phyloP scores from a whole-genome alignment of 2,888 invertebrate genomes.

The Scaptomyza caliginosa region DNA sequence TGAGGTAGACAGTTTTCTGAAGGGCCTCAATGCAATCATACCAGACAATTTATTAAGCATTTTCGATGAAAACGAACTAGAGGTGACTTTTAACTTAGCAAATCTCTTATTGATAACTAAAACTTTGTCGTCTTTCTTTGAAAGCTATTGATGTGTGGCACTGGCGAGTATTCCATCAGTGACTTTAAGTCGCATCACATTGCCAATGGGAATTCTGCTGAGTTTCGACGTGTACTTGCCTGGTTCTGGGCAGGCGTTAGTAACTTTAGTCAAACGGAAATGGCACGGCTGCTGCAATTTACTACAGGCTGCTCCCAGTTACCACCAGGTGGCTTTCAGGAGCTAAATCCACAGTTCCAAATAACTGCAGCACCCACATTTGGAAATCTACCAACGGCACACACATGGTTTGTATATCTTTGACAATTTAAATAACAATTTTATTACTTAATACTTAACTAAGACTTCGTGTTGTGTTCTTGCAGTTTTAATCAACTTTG shows the following conservation, averaged over 20 bases:
- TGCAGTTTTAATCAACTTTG: constrained; percentile 96
- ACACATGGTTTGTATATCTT: constrained; percentile 90
- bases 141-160: constrained; percentile 95
- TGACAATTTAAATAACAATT: not conserved
- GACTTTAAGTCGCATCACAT: constrained; percentile 96
- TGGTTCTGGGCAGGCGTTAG: constrained; percentile 97
- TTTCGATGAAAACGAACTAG: constrained; percentile 97
- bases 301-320: constrained; percentile 96
- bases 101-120: not conserved
- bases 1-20: constrained; percentile 94
- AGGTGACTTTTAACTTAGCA: constrained; percentile 87
- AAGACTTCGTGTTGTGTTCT: constrained; percentile 67
- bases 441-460: not conserved
- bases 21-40: constrained; percentile 95
- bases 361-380: constrained; percentile 95
- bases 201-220: constrained; percentile 91
- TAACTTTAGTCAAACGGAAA: constrained; percentile 95
- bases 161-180: constrained; percentile 94
- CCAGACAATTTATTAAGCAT: constrained; percentile 96
- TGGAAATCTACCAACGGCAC: constrained; percentile 96
- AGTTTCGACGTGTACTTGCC: constrained; percentile 92
- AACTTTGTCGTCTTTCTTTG: constrained; percentile 65
- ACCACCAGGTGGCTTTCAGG: constrained; percentile 95
- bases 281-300: constrained; percentile 96
- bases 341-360: constrained; percentile 95